A percentile compares a stretch with the other conserved stretches of the same genome.
Evolutionary conservation across 2,113 vertebrate genomes (phyloP).

Genomic region (Thinocorus orbignyianus): DNA sequence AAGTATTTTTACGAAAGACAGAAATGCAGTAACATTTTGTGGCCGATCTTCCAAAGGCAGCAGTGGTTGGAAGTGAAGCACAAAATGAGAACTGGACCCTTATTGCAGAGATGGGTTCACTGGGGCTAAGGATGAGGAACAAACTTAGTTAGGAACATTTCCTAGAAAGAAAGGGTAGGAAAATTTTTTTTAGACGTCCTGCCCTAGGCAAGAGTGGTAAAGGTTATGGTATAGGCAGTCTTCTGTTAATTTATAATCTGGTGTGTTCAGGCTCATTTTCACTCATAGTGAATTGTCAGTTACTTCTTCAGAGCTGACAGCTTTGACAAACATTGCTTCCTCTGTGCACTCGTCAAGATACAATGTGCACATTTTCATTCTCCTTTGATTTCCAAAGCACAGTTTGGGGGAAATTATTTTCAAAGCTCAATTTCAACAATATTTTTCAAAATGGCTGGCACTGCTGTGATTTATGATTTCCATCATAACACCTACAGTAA

Average conservation of each 20-base stretch:
- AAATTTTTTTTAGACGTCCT: background rate
- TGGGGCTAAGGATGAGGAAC: background rate
- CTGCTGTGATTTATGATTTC: conserved; percentile 38
- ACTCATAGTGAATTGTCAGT: background rate
- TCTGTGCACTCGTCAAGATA: background rate
- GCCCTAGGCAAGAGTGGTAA: background rate
- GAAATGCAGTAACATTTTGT: background rate
- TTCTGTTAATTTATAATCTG: background rate
- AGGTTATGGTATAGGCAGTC: background rate
- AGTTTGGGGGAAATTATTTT: conserved; percentile 19
- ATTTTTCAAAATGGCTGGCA: conserved; percentile 52
- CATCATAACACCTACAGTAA: conserved; percentile 34
- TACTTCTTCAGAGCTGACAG: background rate
- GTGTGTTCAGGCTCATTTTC: background rate
- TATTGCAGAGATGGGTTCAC: accelerated
- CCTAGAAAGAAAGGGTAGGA: background rate
- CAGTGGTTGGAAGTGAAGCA: background rate
- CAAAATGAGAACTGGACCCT: background rate
- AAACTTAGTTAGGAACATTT: background rate
- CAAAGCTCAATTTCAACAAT: background rate
- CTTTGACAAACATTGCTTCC: background rate
- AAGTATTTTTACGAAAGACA: background rate
- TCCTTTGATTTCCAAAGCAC: background rate
- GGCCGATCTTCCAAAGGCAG: background rate
- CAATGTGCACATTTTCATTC: background rate